A percentile compares a stretch with the other conserved stretches of the same genome.
phyloP scores from a whole-genome alignment of 2,113 vertebrate species.

The Pardalotus punctatus region DNA sequence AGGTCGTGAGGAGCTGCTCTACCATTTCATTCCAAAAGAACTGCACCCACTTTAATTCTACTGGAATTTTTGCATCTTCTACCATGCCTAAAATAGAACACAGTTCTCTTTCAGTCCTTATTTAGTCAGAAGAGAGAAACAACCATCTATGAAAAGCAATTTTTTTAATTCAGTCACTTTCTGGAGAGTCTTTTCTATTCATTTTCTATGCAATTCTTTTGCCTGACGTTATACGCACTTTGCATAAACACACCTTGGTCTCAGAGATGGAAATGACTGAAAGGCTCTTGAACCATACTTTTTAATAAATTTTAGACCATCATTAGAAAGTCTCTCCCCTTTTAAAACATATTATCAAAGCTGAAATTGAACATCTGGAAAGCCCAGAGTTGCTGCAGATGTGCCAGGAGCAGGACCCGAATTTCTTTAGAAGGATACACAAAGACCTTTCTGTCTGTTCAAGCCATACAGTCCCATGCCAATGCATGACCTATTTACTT shows the following conservation, averaged over 20 bases:
- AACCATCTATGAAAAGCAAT: not conserved
- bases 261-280: not conserved
- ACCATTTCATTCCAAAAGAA: not conserved
- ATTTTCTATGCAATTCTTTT: not conserved
- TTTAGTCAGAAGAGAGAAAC: not conserved
- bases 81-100: not conserved
- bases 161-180: not conserved
- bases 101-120: not conserved
- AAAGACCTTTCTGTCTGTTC: not conserved
- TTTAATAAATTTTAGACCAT: not conserved
- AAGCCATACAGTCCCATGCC: not conserved
- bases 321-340: not conserved
- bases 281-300: not conserved
- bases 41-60: not conserved
- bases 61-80: not conserved
- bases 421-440: not conserved
- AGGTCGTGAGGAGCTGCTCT: not conserved
- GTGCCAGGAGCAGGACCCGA: not conserved
- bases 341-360: not conserved
- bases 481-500: not conserved
- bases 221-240: not conserved
- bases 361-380: not conserved
- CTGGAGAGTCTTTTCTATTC: not conserved
- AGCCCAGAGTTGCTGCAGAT: not conserved
- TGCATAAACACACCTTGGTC: not conserved